phyloP scores from a whole-genome alignment of 2,888 invertebrate genomes.

The Bugula neritina region DNA sequence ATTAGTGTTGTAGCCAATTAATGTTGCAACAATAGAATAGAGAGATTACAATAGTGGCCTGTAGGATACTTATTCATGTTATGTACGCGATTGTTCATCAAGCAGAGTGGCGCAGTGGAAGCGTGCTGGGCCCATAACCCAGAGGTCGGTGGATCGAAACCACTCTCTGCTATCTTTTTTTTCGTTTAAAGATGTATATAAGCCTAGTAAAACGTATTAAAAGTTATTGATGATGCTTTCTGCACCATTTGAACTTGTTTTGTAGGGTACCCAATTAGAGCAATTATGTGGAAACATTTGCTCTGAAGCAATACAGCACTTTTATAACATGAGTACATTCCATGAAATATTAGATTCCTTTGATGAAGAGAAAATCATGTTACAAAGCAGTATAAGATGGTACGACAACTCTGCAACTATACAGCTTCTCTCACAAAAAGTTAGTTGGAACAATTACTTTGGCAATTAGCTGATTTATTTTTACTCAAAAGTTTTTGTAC shows the following conservation, averaged over 20 bases:
- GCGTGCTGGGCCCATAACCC: slow-evolving; percentile 27
- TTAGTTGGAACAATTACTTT: slow-evolving; percentile 43
- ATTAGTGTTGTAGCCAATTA: too few species aligned
- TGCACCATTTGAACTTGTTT: too few species aligned
- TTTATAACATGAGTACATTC: slow-evolving; percentile 93
- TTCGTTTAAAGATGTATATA: too few species aligned
- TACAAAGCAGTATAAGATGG: slow-evolving; percentile 84
- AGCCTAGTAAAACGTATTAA: too few species aligned
- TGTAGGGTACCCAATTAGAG: slow-evolving; percentile 74
- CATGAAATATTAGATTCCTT: slow-evolving; percentile 89
- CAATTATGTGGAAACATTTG: slow-evolving; percentile 90
- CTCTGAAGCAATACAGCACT: slow-evolving; percentile 95
- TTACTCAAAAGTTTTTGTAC: background rate
- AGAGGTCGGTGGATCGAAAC: slow-evolving; percentile 27
- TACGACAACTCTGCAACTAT: slow-evolving; percentile 93
- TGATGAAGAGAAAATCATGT: slow-evolving; percentile 82
- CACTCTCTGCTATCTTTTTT: slow-evolving; percentile 23
- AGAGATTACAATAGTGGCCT: too few species aligned
- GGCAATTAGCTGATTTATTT: background rate
- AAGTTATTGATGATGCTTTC: too few species aligned
- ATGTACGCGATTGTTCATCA: background rate
- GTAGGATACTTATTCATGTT: too few species aligned
- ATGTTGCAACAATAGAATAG: too few species aligned
- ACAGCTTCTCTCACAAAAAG: slow-evolving; percentile 84
- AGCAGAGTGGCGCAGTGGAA: slow-evolving; percentile 27